Evolutionary conservation across 2,888 invertebrate genomes (phyloP).

Genomic region (Trypoxylon attenuatum): DNA sequence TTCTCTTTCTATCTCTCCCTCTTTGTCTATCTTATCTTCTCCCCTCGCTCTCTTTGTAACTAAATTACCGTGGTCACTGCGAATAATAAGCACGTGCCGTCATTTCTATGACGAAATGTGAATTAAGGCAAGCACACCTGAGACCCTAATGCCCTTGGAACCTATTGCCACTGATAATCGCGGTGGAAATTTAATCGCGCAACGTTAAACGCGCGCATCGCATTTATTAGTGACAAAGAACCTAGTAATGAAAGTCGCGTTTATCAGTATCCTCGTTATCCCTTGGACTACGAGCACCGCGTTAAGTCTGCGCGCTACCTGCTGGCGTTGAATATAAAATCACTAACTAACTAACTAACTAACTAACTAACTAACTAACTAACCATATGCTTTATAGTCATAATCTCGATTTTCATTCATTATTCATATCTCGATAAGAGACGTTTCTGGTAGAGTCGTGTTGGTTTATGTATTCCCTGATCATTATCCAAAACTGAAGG

Average conservation of each 20-base stretch:
- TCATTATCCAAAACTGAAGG: too few species aligned
- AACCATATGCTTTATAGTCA: too few species aligned
- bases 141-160: neutral
- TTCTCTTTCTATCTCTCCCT: neutral
- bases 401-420: too few species aligned
- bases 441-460: too few species aligned
- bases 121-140: neutral
- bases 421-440: too few species aligned
- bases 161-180: conserved; percentile 6
- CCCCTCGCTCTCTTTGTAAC: neutral
- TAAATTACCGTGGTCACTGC: neutral
- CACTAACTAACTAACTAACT: too few species aligned
- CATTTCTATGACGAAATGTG: conserved; percentile 8
- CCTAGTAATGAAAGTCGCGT: neutral
- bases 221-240: neutral
- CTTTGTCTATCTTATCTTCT: neutral
- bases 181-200: neutral
- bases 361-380: too few species aligned
- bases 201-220: neutral
- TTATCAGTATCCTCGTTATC: neutral
- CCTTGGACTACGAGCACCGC: too few species aligned
- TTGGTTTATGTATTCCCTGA: too few species aligned
- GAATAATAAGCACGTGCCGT: conserved; percentile 8
- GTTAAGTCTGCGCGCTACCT: too few species aligned
- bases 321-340: too few species aligned